Conservation (phyloP, 2,797 vertebrate genomes). For the Tolypeutes matacus region DNA sequence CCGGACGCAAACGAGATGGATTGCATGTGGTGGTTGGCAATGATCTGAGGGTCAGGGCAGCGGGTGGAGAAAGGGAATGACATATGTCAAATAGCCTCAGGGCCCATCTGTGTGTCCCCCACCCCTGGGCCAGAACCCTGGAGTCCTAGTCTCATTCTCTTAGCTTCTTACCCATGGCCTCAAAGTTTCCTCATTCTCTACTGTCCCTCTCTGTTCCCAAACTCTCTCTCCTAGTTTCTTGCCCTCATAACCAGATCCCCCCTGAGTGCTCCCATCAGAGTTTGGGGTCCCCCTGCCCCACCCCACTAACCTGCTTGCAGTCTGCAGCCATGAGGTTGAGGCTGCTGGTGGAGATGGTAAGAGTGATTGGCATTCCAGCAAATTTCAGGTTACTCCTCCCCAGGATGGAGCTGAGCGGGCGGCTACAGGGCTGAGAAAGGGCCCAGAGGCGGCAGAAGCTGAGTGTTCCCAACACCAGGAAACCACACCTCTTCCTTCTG, state of each 20-base stretch:
- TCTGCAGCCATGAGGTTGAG: conserved; percentile 98
- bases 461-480: not conserved
- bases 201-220: not conserved
- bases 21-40: conserved; percentile 99
- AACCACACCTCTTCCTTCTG: not conserved
- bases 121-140: not conserved
- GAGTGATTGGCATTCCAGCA: conserved; percentile 97
- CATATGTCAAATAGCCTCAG: not conserved
- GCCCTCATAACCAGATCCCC: not conserved
- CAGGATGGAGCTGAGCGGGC: conserved; percentile 94
- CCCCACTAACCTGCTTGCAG: conserved; percentile 95
- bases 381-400: conserved; percentile 99
- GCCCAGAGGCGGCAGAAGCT: not conserved
- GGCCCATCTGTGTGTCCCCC: too few relatives aligned
- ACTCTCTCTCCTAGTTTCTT: not conserved
- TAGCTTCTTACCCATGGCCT: not conserved
- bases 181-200: not conserved
- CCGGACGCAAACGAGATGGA: conserved; percentile 99
- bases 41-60: conserved; percentile 92
- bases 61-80: not conserved
- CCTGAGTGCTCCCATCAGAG: not conserved
- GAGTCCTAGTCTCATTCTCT: not conserved
- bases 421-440: conserved; percentile 91
- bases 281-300: not conserved
- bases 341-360: conserved; percentile 98